These are phyloP conservation scores for Tachina grossa DNA, from an alignment of 2,888 invertebrate species.

Conservation along the genomic window DNA sequence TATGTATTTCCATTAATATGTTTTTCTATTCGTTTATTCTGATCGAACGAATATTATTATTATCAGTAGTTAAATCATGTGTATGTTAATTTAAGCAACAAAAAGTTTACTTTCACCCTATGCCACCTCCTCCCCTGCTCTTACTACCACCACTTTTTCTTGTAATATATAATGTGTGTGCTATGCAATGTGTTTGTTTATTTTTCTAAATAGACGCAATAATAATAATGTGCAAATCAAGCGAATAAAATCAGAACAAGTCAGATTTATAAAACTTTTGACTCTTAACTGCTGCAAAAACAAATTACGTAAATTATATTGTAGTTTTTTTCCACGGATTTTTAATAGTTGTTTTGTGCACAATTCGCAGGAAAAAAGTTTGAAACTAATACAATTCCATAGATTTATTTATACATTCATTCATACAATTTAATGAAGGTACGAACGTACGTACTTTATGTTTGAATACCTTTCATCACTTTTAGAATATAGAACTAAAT, in stretches of 20 bases:
- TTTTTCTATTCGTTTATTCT: slow-evolving; percentile 21
- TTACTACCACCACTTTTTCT: not conserved
- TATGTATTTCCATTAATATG: not conserved
- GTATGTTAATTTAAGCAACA: slow-evolving; percentile 60
- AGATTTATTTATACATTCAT: slow-evolving; percentile 58
- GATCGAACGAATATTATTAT: slow-evolving; percentile 47
- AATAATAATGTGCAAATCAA: slow-evolving; percentile 68
- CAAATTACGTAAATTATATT: slow-evolving; percentile 71
- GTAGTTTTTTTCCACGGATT: slow-evolving; percentile 50
- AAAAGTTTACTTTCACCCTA: slow-evolving; percentile 37
- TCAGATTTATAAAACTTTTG: slow-evolving; percentile 67
- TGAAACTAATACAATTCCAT: slow-evolving; percentile 65
- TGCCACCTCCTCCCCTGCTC: not conserved
- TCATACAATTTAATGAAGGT: slow-evolving; percentile 36
- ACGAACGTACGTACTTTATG: slow-evolving; percentile 9
- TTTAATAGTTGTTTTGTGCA: slow-evolving; percentile 66
- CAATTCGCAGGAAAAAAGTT: slow-evolving; percentile 62
- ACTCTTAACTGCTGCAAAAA: slow-evolving; percentile 71
- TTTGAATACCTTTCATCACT: slow-evolving; percentile 58
- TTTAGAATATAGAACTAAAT: slow-evolving; percentile 57
- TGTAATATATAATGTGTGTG: too few species aligned
- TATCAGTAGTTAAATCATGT: slow-evolving; percentile 67
- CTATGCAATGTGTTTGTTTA: not conserved
- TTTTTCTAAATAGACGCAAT: slow-evolving; percentile 62
- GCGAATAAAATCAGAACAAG: slow-evolving; percentile 69